Evolutionary conservation across 2,888 invertebrate genomes (phyloP).

Genomic region (Sphecodes monilicornis): DNA sequence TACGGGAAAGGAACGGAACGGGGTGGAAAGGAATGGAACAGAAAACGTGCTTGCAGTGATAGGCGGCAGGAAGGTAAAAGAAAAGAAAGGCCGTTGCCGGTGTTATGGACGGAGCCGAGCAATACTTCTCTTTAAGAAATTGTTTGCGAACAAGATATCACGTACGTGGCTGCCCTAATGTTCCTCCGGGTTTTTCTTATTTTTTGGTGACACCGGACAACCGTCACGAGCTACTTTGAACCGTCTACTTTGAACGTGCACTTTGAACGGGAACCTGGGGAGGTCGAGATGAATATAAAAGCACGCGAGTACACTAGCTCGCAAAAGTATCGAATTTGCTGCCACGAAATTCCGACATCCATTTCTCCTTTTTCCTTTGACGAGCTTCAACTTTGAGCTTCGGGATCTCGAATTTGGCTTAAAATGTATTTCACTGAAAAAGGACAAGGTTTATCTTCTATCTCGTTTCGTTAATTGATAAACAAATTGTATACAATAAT

Average conservation of each 20-base stretch:
- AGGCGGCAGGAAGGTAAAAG: slow-evolving; percentile 10
- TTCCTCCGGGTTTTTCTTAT: slow-evolving; percentile 54
- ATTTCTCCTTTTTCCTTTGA: neutral
- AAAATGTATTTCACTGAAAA: neutral
- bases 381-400: neutral
- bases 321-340: neutral
- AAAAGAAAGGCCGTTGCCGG: slow-evolving; percentile 4
- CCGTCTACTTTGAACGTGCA: slow-evolving; percentile 22
- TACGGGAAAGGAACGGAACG: neutral
- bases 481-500: no score
- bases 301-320: neutral
- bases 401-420: neutral
- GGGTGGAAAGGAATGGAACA: neutral
- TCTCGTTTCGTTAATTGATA: no score
- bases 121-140: slow-evolving; percentile 58
- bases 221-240: slow-evolving; percentile 58
- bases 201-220: slow-evolving; percentile 50
- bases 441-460: no score
- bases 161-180: slow-evolving; percentile 63
- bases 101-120: slow-evolving; percentile 33
- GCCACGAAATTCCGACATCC: neutral
- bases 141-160: slow-evolving; percentile 62
- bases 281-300: neutral
- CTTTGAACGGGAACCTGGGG: slow-evolving; percentile 27
- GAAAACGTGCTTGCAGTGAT: neutral